Evolutionary conservation across 2,797 vertebrate species (phyloP).

Genomic region (Nyctibius grandis): DNA sequence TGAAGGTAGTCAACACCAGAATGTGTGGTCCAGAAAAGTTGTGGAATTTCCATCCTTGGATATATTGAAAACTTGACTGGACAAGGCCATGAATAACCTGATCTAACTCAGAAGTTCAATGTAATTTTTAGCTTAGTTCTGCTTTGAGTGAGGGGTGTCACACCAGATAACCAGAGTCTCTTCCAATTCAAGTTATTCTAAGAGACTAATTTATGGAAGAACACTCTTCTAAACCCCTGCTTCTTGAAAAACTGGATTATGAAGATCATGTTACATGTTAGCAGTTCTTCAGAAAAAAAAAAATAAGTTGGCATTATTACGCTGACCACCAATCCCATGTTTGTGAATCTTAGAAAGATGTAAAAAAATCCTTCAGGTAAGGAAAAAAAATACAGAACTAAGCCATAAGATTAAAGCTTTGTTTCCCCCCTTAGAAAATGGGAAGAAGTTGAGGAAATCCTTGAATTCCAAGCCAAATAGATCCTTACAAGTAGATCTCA

Average conservation of each 20-base stretch:
- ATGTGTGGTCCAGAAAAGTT: neutral
- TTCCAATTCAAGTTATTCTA: neutral
- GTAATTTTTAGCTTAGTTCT: neutral
- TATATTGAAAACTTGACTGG: neutral
- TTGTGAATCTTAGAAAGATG: neutral
- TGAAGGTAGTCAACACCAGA: neutral
- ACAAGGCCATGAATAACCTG: neutral
- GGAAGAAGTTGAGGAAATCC: neutral
- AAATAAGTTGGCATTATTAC: neutral
- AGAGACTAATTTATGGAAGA: neutral
- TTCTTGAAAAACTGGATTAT: neutral
- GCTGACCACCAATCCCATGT: neutral
- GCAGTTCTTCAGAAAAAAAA: neutral
- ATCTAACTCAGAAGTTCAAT: neutral
- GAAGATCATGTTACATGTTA: neutral
- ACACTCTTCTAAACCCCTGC: neutral
- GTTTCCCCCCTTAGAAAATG: accelerated
- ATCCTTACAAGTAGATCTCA: neutral
- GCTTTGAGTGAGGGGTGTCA: neutral
- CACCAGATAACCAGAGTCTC: neutral
- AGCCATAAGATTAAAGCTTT: neutral
- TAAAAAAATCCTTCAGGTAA: neutral
- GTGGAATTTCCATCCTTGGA: neutral
- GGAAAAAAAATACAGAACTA: neutral
- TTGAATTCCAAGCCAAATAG: neutral